Evolutionary conservation across 1,140 invertebrate genomes (phyloP).

Genomic region (Bicyclus anynana): DNA sequence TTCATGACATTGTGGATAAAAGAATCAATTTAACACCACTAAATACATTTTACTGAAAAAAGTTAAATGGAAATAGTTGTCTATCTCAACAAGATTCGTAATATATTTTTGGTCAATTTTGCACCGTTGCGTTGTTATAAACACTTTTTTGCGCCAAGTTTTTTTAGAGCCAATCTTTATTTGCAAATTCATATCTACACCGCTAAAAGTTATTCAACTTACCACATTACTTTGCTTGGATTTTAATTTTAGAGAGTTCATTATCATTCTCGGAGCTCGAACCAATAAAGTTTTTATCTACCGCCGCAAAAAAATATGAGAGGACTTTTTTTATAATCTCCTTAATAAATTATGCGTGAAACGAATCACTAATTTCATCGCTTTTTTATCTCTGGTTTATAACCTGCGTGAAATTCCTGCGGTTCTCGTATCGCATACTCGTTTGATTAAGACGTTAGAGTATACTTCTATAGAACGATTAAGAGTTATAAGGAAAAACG

Average conservation of each 20-base stretch:
- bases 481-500: neutral
- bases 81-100: neutral
- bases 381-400: slow-evolving; percentile 5
- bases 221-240: neutral
- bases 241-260: slow-evolving; percentile 3
- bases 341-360: slow-evolving; percentile 9
- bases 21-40: neutral
- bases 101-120: neutral
- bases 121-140: neutral
- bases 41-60: neutral
- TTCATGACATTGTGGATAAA: too few species aligned
- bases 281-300: slow-evolving; percentile 1
- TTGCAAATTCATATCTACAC: slow-evolving; percentile 4
- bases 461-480: neutral
- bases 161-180: slow-evolving; percentile 4
- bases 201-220: slow-evolving; percentile 3
- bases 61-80: neutral
- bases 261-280: slow-evolving; percentile 1
- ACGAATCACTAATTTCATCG: slow-evolving; percentile 6
- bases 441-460: slow-evolving; percentile 9
- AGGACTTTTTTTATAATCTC: slow-evolving; percentile 5
- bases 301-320: neutral
- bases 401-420: slow-evolving; percentile 6
- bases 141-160: neutral
- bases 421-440: slow-evolving; percentile 2